These are phyloP conservation scores for Lepetodrilus schrolli DNA, from an alignment of 2,888 invertebrate species.

Conservation along the genomic window DNA sequence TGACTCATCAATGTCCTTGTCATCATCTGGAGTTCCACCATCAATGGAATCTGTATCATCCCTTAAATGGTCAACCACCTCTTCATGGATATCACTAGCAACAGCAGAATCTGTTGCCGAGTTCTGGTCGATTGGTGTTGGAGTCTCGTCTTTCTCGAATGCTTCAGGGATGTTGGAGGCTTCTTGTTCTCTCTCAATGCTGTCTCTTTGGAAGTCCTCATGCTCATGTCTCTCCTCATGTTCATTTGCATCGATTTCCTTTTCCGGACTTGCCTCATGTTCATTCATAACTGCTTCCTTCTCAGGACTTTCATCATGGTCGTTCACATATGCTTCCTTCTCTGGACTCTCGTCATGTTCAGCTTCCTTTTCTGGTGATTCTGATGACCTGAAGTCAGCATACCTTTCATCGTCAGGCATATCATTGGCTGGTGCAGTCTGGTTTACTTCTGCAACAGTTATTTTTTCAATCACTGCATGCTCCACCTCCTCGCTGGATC, in stretches of 20 bases:
- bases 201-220: constrained; percentile 32
- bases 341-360: constrained; percentile 31
- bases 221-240: constrained; percentile 31
- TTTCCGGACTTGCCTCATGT: constrained; percentile 19
- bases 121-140: constrained; percentile 34
- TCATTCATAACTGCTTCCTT: constrained; percentile 37
- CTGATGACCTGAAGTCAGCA: constrained; percentile 3
- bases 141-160: constrained; percentile 56
- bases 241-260: too few species aligned
- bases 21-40: constrained; percentile 49
- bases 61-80: constrained; percentile 31
- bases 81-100: constrained; percentile 34
- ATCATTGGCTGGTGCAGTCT: background rate
- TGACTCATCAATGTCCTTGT: constrained; percentile 49
- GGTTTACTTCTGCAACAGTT: background rate
- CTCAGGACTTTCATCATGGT: constrained; percentile 29
- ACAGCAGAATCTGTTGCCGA: constrained; percentile 34
- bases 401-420: constrained; percentile 4
- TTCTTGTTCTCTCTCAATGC: constrained; percentile 27
- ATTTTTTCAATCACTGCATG: background rate
- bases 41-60: constrained; percentile 52
- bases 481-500: constrained; percentile 38
- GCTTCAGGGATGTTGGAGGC: constrained; percentile 51
- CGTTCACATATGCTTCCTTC: constrained; percentile 35
- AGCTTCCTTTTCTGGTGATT: constrained; percentile 36